phyloP scores from a whole-genome alignment of 2,888 invertebrate species.

The Limnephilus rhombicus region DNA sequence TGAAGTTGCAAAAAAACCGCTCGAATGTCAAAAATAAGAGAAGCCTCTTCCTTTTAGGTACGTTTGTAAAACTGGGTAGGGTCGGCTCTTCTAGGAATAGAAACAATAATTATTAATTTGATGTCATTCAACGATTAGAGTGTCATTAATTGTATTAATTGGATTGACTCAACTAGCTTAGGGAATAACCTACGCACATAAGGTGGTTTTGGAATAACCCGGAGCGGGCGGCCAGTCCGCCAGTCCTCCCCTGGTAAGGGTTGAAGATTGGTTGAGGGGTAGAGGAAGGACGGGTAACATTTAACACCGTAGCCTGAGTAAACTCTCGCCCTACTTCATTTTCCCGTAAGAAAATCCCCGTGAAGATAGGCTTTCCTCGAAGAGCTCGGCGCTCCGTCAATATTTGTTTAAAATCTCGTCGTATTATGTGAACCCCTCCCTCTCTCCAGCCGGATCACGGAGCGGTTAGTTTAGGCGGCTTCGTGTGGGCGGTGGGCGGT shows the following conservation, averaged over 20 bases:
- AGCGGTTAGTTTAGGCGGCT: background rate
- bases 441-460: slow-evolving; percentile 47
- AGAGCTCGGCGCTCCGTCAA: slow-evolving; percentile 55
- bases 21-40: no score
- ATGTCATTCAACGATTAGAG: background rate
- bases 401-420: slow-evolving; percentile 65
- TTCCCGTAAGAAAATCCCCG: slow-evolving; percentile 57
- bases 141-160: background rate
- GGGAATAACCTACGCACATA: background rate
- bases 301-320: slow-evolving; percentile 45
- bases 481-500: background rate
- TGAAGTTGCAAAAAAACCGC: no score
- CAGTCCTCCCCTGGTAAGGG: background rate
- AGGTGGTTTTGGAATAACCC: no score
- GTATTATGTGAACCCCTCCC: slow-evolving; percentile 48
- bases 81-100: no score
- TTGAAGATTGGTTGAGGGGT: background rate
- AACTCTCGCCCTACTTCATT: slow-evolving; percentile 58
- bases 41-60: no score
- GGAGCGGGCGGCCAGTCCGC: background rate
- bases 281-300: slow-evolving; percentile 3
- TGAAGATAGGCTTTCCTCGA: slow-evolving; percentile 30
- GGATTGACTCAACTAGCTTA: background rate
- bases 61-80: no score
- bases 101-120: background rate